phyloP scores from a whole-genome alignment of 2,888 invertebrate species.

The Sinelater perroti region DNA sequence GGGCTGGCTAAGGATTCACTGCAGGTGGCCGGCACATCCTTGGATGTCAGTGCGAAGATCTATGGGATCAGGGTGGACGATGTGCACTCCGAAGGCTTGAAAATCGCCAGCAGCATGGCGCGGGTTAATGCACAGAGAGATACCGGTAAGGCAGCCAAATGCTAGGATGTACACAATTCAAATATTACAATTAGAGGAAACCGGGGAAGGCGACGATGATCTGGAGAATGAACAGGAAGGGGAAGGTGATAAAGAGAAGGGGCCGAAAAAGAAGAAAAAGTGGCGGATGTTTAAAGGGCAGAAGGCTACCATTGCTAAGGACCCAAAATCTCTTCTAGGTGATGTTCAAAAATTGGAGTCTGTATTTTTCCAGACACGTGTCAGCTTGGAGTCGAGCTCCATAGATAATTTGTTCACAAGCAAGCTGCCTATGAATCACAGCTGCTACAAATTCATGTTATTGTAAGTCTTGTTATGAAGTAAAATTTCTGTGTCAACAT shows the following conservation, averaged over 20 bases:
- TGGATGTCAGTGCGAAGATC: slow-evolving; percentile 89
- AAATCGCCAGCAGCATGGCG: slow-evolving; percentile 75
- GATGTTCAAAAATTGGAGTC: slow-evolving; percentile 49
- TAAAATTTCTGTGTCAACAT: not conserved
- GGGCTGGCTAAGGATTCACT: slow-evolving; percentile 75
- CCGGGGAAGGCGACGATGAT: slow-evolving; percentile 38
- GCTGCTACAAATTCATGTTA: slow-evolving; percentile 45
- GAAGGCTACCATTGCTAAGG: slow-evolving; percentile 47
- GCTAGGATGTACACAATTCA: not conserved
- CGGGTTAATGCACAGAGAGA: slow-evolving; percentile 36
- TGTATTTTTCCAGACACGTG: slow-evolving; percentile 48
- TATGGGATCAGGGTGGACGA: slow-evolving; percentile 89
- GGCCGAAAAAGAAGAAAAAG: slow-evolving; percentile 43
- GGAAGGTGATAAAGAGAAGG: slow-evolving; percentile 38
- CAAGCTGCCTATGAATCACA: slow-evolving; percentile 43
- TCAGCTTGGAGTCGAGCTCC: slow-evolving; percentile 47
- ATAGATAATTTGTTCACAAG: slow-evolving; percentile 52
- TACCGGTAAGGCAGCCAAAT: slow-evolving; percentile 10
- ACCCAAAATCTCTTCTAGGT: slow-evolving; percentile 43
- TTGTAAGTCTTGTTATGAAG: slow-evolving; percentile 45
- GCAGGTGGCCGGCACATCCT: slow-evolving; percentile 83
- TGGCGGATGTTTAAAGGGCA: slow-evolving; percentile 38
- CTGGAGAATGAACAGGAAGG: slow-evolving; percentile 33
- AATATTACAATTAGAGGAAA: slow-evolving; percentile 41
- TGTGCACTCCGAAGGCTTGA: slow-evolving; percentile 80